phyloP scores from a whole-genome alignment of 2,113 vertebrate species.

The Antechinus flavipes region DNA sequence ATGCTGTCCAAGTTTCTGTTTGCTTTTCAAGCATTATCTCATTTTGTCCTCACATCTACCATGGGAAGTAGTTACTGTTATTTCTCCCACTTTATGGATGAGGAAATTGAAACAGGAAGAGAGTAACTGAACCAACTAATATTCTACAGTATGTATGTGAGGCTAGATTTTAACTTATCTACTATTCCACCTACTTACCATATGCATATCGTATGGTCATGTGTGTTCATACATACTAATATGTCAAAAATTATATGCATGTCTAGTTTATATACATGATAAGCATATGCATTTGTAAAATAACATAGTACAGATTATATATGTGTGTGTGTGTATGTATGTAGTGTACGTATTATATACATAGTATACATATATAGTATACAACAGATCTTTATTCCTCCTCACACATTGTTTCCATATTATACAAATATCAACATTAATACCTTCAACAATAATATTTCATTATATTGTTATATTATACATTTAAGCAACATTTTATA shows the following conservation, averaged over 20 bases:
- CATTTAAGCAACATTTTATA: background rate
- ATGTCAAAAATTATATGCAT: too few relatives aligned
- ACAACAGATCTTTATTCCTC: too few relatives aligned
- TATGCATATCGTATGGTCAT: too few relatives aligned
- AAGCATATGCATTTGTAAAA: too few relatives aligned
- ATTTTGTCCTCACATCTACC: background rate
- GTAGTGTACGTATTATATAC: too few relatives aligned
- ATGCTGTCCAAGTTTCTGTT: background rate
- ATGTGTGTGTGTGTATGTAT: too few relatives aligned
- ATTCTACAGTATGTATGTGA: background rate
- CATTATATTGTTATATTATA: background rate
- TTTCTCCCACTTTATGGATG: background rate
- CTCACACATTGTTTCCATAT: background rate
- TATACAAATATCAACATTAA: background rate
- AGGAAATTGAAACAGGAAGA: background rate
- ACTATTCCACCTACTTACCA: background rate
- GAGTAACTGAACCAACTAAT: background rate
- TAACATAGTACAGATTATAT: too few relatives aligned
- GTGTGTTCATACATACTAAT: too few relatives aligned
- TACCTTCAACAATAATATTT: background rate
- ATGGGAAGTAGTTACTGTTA: background rate
- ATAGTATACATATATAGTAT: too few relatives aligned
- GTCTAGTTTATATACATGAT: too few relatives aligned
- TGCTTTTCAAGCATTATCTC: background rate
- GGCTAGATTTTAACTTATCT: background rate